phyloP scores from a whole-genome alignment of 2,888 invertebrate species.

The Listrodromus nycthemerus region DNA sequence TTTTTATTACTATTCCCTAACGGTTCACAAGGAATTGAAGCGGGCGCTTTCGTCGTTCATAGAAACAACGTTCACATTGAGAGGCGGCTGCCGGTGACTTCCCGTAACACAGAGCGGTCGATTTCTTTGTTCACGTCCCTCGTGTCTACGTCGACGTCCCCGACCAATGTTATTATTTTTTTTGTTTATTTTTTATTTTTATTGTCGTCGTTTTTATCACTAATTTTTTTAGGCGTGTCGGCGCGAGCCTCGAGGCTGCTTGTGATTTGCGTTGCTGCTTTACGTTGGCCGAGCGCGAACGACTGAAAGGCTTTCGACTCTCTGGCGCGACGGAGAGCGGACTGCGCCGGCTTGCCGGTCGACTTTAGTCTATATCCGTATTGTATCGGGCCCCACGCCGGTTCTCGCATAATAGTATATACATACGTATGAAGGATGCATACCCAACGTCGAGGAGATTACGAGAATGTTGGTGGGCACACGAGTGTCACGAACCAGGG shows the following conservation, averaged over 20 bases:
- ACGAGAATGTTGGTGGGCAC: slow-evolving; percentile 66
- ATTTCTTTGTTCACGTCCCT: background rate
- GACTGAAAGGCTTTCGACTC: slow-evolving; percentile 56
- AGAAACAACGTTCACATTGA: slow-evolving; percentile 23
- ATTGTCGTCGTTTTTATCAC: background rate
- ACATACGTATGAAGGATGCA: slow-evolving; percentile 17
- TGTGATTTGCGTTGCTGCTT: slow-evolving; percentile 19
- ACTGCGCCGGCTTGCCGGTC: slow-evolving; percentile 74
- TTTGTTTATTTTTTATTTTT: background rate
- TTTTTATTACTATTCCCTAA: background rate
- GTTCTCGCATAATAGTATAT: slow-evolving; percentile 57
- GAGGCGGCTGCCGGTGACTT: background rate
- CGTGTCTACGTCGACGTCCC: background rate
- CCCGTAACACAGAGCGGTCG: background rate
- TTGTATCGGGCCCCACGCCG: slow-evolving; percentile 64
- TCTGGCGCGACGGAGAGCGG: slow-evolving; percentile 65
- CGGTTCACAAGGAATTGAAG: slow-evolving; percentile 5
- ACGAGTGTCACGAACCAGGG: slow-evolving; percentile 63
- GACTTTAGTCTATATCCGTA: slow-evolving; percentile 76
- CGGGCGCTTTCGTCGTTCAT: slow-evolving; percentile 5
- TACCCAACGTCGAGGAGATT: slow-evolving; percentile 54
- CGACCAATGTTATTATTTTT: background rate
- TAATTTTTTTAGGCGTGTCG: slow-evolving; percentile 4
- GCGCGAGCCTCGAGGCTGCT: slow-evolving; percentile 3
- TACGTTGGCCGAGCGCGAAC: slow-evolving; percentile 43